Conservation (phyloP, 2,888 invertebrate species). For the Napeogenes inachia region DNA sequence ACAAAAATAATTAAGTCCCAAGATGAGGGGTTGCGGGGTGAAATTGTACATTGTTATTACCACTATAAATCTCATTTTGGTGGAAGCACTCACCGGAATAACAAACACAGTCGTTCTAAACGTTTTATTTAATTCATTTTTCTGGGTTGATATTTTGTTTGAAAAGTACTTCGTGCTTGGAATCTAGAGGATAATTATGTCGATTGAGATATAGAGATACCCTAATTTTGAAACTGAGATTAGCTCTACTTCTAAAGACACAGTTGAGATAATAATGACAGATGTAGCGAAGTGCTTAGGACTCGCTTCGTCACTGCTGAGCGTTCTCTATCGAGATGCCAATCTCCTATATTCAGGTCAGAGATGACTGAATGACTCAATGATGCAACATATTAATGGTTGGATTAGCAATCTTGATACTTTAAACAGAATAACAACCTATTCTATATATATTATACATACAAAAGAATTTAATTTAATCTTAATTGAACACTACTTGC, state of each 20-base stretch:
- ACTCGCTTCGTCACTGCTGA: constrained; percentile 59
- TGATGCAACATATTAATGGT: constrained; percentile 47
- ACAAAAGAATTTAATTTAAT: no score
- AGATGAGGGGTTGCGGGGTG: constrained; percentile 60
- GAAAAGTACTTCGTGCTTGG: constrained; percentile 7
- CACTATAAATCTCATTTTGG: constrained; percentile 72
- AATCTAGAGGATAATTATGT: constrained; percentile 3
- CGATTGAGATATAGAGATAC: no score
- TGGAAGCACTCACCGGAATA: constrained; percentile 63
- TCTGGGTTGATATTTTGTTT: constrained; percentile 28
- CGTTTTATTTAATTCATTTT: constrained; percentile 18
- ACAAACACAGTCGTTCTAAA: constrained; percentile 38
- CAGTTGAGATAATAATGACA: constrained; percentile 35
- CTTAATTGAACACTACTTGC: no score
- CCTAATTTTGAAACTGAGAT: background rate
- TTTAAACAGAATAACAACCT: background rate
- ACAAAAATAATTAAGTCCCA: constrained; percentile 74
- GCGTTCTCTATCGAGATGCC: constrained; percentile 47
- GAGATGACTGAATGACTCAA: constrained; percentile 31
- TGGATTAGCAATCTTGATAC: background rate
- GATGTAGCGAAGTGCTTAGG: constrained; percentile 61
- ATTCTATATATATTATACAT: background rate
- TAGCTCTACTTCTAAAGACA: background rate
- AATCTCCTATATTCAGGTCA: constrained; percentile 60
- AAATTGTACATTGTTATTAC: constrained; percentile 74